Percentiles rank a stretch among this genome's conserved stretches.
Conservation (phyloP, 2,888 invertebrate genomes). For the Crocallis elinguaria region DNA sequence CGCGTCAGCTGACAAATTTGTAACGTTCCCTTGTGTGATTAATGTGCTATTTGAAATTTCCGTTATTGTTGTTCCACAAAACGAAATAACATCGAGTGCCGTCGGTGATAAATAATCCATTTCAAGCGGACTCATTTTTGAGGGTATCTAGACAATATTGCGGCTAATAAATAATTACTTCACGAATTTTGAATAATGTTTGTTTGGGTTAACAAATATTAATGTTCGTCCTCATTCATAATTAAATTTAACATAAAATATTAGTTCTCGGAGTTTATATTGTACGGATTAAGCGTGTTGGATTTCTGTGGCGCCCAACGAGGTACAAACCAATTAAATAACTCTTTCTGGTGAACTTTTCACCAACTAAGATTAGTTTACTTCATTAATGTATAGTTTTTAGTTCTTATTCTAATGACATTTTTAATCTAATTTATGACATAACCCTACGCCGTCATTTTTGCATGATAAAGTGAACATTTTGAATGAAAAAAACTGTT, state of each 20-base stretch:
- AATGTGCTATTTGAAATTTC: conserved; percentile 63
- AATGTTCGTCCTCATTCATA: not conserved
- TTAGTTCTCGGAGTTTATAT: not conserved
- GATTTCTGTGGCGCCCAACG: too few relatives aligned
- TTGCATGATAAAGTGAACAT: too few relatives aligned
- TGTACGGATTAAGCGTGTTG: too few relatives aligned
- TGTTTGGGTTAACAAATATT: conserved; percentile 1
- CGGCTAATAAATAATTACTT: conserved; percentile 18
- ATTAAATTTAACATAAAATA: not conserved
- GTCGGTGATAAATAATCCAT: conserved; percentile 39
- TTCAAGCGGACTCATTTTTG: conserved; percentile 24
- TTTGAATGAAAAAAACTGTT: too few relatives aligned
- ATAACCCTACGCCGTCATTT: too few relatives aligned
- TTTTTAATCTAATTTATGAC: too few relatives aligned
- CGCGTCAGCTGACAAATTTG: conserved; percentile 59
- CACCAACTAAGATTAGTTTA: too few relatives aligned
- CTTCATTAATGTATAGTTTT: too few relatives aligned
- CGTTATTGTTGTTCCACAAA: conserved; percentile 56
- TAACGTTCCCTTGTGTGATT: conserved; percentile 61
- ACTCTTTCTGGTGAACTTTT: too few relatives aligned
- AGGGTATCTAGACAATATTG: conserved; percentile 17
- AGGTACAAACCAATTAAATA: too few relatives aligned
- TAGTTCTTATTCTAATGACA: too few relatives aligned
- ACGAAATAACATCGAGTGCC: conserved; percentile 39
- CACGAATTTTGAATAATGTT: conserved; percentile 10